Conservation (phyloP, 1,140 invertebrate genomes). For the Brachionus calyciflorus region DNA sequence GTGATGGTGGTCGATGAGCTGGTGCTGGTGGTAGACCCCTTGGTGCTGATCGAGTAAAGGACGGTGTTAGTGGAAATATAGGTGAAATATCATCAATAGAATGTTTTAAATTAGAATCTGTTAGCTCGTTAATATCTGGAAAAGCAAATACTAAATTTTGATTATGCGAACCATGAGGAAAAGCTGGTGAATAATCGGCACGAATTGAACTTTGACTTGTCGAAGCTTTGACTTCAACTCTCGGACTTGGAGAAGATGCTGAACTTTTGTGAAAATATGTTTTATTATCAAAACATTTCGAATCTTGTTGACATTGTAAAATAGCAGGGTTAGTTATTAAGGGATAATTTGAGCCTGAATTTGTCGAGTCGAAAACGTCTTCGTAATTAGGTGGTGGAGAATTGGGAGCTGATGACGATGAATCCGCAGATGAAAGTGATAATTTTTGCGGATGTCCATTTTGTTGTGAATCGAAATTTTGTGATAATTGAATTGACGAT, state of each 20-base stretch:
- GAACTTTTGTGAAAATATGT: slow-evolving; percentile 45
- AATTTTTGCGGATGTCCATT: slow-evolving; percentile 8
- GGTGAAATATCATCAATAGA: slow-evolving; percentile 11
- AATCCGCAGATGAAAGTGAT: slow-evolving; percentile 18
- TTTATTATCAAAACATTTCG: slow-evolving; percentile 42
- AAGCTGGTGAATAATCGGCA: background rate
- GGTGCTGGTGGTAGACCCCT: background rate
- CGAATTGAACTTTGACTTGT: background rate
- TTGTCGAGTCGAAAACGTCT: slow-evolving; percentile 12
- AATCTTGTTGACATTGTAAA: background rate
- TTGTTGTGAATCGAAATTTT: background rate
- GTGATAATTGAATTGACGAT: background rate
- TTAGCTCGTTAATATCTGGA: background rate
- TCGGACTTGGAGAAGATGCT: background rate
- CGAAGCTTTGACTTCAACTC: background rate
- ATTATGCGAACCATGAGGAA: background rate
- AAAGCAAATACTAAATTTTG: slow-evolving; percentile 30
- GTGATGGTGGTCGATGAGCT: background rate
- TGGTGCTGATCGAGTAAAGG: background rate
- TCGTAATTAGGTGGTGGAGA: slow-evolving; percentile 43
- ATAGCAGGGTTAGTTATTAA: slow-evolving; percentile 10
- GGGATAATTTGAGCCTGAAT: background rate
- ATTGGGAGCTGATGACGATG: slow-evolving; percentile 34
- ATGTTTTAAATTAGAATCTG: background rate
- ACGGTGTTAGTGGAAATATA: slow-evolving; percentile 11